These are phyloP conservation scores for Sebastes variabilis DNA, from an alignment of 2,797 vertebrate species.

Conservation along the genomic window DNA sequence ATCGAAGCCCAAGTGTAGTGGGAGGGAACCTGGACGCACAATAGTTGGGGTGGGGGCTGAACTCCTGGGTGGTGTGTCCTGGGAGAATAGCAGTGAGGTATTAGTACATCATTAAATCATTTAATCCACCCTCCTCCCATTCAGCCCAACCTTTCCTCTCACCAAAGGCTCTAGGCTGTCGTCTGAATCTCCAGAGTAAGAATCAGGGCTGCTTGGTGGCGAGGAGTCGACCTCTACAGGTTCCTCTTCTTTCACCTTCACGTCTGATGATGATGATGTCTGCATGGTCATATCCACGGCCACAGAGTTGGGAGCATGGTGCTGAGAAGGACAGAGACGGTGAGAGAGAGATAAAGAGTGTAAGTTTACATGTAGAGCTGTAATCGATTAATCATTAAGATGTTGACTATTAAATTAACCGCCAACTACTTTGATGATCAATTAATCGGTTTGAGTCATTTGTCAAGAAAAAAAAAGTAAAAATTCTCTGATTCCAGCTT, in stretches of 20 bases:
- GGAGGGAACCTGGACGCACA: slow-evolving; percentile 93
- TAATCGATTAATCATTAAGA: neutral
- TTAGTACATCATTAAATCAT: neutral
- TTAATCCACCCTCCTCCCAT: neutral
- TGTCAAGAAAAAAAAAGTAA: neutral
- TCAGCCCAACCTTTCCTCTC: slow-evolving; percentile 72
- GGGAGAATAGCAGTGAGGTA: slow-evolving; percentile 21
- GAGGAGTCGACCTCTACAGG: slow-evolving; percentile 93
- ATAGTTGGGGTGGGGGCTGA: slow-evolving; percentile 94
- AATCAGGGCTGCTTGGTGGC: slow-evolving; percentile 88
- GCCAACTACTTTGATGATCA: neutral
- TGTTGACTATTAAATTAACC: neutral
- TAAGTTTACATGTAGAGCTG: neutral
- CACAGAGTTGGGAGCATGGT: slow-evolving; percentile 78
- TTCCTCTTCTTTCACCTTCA: slow-evolving; percentile 94
- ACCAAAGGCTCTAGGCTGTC: slow-evolving; percentile 59
- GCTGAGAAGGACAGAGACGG: slow-evolving; percentile 52
- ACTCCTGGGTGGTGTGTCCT: slow-evolving; percentile 88
- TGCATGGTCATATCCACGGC: slow-evolving; percentile 86
- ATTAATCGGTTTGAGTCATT: neutral
- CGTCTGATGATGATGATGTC: slow-evolving; percentile 84
- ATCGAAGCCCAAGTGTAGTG: slow-evolving; percentile 93
- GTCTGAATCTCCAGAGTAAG: slow-evolving; percentile 79
- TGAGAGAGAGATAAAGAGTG: slow-evolving; percentile 3
- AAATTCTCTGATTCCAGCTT: neutral